Percentiles rank a stretch among this genome's conserved stretches.
These are phyloP conservation scores for Lycaon pictus DNA, from an alignment of 2,113 vertebrate genomes.

Conservation along the genomic window DNA sequence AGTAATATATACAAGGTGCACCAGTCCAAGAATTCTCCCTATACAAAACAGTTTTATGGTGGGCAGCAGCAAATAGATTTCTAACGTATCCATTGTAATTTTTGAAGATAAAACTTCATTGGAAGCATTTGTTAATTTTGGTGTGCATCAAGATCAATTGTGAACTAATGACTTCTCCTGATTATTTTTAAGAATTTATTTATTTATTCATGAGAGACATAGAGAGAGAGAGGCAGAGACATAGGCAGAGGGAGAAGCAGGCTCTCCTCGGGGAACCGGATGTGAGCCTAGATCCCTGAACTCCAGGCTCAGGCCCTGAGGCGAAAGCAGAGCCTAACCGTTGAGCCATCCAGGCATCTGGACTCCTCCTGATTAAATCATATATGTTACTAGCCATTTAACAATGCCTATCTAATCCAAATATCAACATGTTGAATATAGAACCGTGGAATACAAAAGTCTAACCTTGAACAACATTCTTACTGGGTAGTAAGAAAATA, in stretches of 20 bases:
- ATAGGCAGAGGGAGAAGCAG: no score
- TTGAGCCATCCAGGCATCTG: no score
- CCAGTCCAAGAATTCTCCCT: background rate
- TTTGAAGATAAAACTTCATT: constrained; percentile 9
- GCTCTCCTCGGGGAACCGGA: no score
- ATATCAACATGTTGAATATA: background rate
- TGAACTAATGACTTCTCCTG: background rate
- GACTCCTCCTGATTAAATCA: background rate
- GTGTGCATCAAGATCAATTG: background rate
- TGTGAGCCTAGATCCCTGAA: no score
- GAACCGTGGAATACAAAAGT: background rate
- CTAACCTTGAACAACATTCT: constrained; percentile 54
- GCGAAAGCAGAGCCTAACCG: no score
- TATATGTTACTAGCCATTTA: background rate
- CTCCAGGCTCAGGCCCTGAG: no score
- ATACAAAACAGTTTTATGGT: background rate
- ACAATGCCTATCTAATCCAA: background rate
- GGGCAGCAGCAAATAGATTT: background rate
- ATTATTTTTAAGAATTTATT: background rate
- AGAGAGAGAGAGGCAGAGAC: no score
- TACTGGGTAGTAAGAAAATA: constrained; percentile 54
- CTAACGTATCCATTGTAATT: background rate
- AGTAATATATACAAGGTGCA: background rate
- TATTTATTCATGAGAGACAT: no score
- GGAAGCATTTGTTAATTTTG: constrained; percentile 27